These are phyloP conservation scores for Felis chaus DNA, from an alignment of 2,113 vertebrate genomes.

Conservation along the genomic window DNA sequence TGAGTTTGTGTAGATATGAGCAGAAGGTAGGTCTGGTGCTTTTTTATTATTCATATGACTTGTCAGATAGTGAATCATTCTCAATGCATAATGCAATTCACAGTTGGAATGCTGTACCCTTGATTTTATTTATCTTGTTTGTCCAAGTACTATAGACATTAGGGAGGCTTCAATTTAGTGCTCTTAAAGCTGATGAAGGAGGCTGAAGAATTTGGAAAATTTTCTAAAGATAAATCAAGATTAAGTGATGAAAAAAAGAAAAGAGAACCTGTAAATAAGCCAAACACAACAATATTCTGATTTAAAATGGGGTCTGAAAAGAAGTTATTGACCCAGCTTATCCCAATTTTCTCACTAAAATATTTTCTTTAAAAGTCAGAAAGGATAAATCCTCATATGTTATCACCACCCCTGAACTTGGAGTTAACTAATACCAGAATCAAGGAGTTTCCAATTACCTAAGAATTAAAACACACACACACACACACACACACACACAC, in stretches of 20 bases:
- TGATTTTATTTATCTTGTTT: constrained; percentile 28
- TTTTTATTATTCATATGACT: not conserved
- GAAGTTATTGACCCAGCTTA: not conserved
- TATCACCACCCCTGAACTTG: not conserved
- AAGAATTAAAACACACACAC: constrained; percentile 23
- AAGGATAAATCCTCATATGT: not conserved
- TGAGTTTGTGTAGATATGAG: not conserved
- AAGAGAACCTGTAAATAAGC: not conserved
- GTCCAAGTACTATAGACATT: not conserved
- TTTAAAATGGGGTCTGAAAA: not conserved
- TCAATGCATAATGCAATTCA: not conserved
- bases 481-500: not conserved
- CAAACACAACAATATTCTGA: not conserved
- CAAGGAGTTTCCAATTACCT: not conserved
- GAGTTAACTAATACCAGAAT: not conserved
- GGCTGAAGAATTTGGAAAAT: not conserved
- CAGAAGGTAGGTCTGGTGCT: not conserved
- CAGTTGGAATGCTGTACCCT: not conserved
- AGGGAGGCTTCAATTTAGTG: not conserved
- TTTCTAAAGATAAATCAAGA: constrained; percentile 38
- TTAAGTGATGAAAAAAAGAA: not conserved
- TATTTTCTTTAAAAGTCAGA: not conserved
- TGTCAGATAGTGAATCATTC: not conserved
- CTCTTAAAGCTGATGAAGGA: not conserved
- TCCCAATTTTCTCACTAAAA: not conserved